These are phyloP conservation scores for Tylochromis polylepis DNA, from an alignment of 2,113 vertebrate species.

Conservation along the genomic window DNA sequence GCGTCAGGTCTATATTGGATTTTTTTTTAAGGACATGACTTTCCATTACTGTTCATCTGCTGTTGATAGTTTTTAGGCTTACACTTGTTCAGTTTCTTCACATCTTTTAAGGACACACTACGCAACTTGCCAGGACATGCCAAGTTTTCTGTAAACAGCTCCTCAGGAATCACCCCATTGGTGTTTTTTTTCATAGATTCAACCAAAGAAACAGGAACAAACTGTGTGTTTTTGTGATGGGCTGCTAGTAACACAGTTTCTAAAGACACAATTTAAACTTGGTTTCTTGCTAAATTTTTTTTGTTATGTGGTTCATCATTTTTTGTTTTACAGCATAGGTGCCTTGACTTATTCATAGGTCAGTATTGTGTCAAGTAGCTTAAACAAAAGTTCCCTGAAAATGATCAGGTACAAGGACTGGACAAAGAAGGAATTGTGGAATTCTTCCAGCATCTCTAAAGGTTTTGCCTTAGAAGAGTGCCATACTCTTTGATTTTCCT, in stretches of 20 bases:
- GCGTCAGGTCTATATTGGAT: neutral
- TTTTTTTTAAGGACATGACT: neutral
- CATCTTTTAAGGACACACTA: neutral
- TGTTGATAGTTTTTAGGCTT: neutral
- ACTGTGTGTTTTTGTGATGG: neutral
- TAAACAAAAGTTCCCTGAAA: neutral
- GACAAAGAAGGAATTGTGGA: neutral
- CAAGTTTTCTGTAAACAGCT: neutral
- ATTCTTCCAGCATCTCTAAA: neutral
- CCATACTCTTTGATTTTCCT: neutral
- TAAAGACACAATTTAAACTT: neutral
- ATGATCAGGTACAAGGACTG: neutral
- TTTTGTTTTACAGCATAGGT: neutral
- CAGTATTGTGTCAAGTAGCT: neutral
- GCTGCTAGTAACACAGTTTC: neutral
- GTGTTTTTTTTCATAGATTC: rapidly evolving
- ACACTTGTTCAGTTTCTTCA: neutral
- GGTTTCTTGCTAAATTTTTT: neutral
- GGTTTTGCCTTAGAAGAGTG: neutral
- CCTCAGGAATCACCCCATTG: neutral
- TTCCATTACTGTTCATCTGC: neutral
- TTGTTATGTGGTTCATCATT: neutral
- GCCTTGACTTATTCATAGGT: neutral
- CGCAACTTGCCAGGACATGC: neutral
- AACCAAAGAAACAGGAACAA: neutral